A percentile compares a stretch with the other conserved stretches of the same genome.
phyloP scores from a whole-genome alignment of 2,797 vertebrate genomes.

The Streptopelia turtur region DNA sequence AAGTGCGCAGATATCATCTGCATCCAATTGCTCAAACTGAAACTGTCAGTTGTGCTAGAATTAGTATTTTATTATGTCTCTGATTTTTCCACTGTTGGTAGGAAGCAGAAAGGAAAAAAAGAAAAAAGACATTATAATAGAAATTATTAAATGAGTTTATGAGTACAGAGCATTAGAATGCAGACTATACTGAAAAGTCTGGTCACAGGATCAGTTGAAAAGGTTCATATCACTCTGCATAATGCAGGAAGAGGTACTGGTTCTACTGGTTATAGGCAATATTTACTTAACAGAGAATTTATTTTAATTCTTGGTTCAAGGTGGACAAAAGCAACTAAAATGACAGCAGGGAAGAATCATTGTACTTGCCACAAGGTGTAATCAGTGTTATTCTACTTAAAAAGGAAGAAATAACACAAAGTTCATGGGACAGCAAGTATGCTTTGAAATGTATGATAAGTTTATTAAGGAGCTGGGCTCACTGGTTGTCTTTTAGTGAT shows the following conservation, averaged over 20 bases:
- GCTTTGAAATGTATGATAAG: neutral
- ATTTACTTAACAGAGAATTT: neutral
- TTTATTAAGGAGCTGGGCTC: neutral
- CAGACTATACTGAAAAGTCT: neutral
- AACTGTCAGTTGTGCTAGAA: neutral
- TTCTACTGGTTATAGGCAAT: neutral
- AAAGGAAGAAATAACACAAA: neutral
- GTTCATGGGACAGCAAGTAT: neutral
- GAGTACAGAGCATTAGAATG: neutral
- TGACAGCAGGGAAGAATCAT: neutral
- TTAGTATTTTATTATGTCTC: neutral
- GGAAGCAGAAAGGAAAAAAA: neutral
- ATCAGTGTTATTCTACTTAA: neutral
- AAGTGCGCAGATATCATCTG: neutral
- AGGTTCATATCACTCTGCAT: neutral
- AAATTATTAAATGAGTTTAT: neutral
- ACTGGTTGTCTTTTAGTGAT: neutral
- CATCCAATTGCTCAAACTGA: neutral
- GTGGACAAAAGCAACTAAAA: conserved; percentile 1
- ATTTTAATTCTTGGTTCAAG: conserved; percentile 29
- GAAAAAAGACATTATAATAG: neutral
- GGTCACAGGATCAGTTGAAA: neutral
- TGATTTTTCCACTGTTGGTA: neutral
- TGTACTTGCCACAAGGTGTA: neutral
- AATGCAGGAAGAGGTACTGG: neutral